These are phyloP conservation scores for Drosophila vallismaia DNA, from an alignment of 2,888 invertebrate species.

Conservation along the genomic window DNA sequence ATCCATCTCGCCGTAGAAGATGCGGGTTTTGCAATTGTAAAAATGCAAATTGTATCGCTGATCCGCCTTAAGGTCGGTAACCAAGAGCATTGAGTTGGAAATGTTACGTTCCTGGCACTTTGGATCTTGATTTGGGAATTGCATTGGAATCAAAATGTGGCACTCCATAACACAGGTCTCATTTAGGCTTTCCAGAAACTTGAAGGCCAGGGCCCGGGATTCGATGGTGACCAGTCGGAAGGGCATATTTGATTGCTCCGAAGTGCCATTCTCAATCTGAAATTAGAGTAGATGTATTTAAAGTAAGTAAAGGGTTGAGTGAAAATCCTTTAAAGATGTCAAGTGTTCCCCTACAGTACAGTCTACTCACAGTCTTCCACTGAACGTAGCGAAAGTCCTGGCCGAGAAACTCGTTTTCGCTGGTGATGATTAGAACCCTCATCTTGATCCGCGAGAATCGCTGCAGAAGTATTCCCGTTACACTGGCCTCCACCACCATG, in stretches of 20 bases:
- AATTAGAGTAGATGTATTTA: neutral
- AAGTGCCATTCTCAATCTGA: conserved; percentile 82
- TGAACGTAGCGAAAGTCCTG: conserved; percentile 83
- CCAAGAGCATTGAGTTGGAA: conserved; percentile 72
- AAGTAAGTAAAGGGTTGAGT: conserved; percentile 23
- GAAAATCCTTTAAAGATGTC: neutral
- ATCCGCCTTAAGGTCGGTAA: conserved; percentile 75
- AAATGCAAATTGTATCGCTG: conserved; percentile 79
- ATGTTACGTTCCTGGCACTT: conserved; percentile 75
- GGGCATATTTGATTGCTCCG: conserved; percentile 75
- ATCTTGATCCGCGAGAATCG: conserved; percentile 80
- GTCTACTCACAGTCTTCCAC: conserved; percentile 83
- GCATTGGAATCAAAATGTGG: conserved; percentile 70
- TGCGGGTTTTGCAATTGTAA: conserved; percentile 77
- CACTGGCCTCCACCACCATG: conserved; percentile 81
- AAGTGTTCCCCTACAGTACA: conserved; percentile 61
- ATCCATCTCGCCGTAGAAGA: conserved; percentile 80
- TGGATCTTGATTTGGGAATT: conserved; percentile 72
- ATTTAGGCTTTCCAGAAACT: conserved; percentile 77
- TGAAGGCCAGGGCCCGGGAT: conserved; percentile 81
- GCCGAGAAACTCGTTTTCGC: conserved; percentile 80
- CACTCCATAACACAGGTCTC: conserved; percentile 81
- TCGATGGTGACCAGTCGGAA: conserved; percentile 80
- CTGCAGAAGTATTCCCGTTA: conserved; percentile 82
- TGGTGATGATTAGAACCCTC: conserved; percentile 81